Percentiles rank a stretch among this genome's conserved stretches.
Conservation (phyloP, 2,113 vertebrate genomes). For the Aegithalos caudatus region DNA sequence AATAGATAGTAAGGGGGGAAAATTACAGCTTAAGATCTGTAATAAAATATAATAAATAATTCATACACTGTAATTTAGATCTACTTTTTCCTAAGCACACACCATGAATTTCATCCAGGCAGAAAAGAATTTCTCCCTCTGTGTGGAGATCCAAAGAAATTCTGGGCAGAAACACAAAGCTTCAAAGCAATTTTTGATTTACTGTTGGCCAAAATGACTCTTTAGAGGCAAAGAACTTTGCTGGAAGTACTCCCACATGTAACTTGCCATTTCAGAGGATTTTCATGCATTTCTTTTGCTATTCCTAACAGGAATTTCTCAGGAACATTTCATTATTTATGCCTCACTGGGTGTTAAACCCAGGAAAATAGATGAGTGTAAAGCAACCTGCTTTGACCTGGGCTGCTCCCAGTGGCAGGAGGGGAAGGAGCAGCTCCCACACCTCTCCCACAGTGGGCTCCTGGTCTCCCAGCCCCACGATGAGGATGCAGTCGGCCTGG, state of each 20-base stretch:
- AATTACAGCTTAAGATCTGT: not conserved
- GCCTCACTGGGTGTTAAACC: not conserved
- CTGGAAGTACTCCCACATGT: not conserved
- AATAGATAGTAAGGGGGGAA: not conserved
- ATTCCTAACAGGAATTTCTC: not conserved
- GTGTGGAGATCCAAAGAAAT: not conserved
- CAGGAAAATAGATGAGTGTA: not conserved
- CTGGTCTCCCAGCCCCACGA: slow-evolving; percentile 91
- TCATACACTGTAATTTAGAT: not conserved
- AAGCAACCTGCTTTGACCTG: not conserved
- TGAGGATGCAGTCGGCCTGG: slow-evolving; percentile 92
- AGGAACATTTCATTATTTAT: not conserved
- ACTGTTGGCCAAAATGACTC: not conserved
- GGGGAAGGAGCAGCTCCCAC: not conserved
- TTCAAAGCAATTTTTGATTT: not conserved
- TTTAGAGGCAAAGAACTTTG: not conserved
- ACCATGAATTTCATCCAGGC: not conserved
- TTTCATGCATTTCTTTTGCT: not conserved
- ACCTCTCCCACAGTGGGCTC: slow-evolving; percentile 93
- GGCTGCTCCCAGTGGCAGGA: not conserved
- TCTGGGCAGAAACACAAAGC: not conserved
- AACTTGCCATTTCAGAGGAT: not conserved
- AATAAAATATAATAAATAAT: not conserved
- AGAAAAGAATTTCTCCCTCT: not conserved
- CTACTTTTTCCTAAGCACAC: not conserved